Base-by-base conservation (phyloP, 2,888 invertebrate species). In the Ceramica pisi region DNA sequence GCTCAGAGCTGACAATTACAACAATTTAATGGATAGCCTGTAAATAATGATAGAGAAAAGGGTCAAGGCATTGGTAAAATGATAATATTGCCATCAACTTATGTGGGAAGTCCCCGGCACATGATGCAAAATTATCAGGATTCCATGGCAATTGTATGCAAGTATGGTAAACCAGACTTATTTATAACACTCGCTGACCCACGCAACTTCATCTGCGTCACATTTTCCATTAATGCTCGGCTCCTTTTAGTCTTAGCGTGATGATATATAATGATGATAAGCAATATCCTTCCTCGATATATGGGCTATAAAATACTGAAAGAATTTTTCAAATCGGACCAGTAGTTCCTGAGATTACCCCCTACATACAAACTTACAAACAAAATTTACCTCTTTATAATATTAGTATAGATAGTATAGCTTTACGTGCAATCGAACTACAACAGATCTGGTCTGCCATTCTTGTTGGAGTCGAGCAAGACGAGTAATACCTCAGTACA, bases 81-180 rank as follows among this genome's bases (percentile, higher is more conserved):
- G 55, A 56, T 56, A 16, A 89, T 91, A 63, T 78, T 92, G 41
- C 90, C 91, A 48, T 88, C 90, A 12, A 83, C 89, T 35, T 92
- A 91, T 75, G 70, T 75, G 61, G 26, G 26, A 53, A 53, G 53
- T 31, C 53, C 53, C 6, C 26, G 53, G 53, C 53, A 53, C 26
- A 31, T 56, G 31, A 56, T 56, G 53, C 55, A 56, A 56, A 56
- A 56, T 56, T 56, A 56, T 56, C 55, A 75, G 76, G 65, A 80
- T 87, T 90, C 92, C 0, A 94, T 94, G 93, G 83, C 91, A 16
- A 90, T 92, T 61, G 93, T 94, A 7, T 46, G 87, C 50, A 89
- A 90, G 73, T 91, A 80, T 87, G 94, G 94, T n/a, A 89, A 89
- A 71, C 92, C 94, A 51, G 63, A 91, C 80, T 80, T 92, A n/a